Evolutionary conservation across 2,797 vertebrate species (phyloP), one percentile per base, ranked within the genome.

Genomic region (Poeciliopsis paucimaculata): DNA sequence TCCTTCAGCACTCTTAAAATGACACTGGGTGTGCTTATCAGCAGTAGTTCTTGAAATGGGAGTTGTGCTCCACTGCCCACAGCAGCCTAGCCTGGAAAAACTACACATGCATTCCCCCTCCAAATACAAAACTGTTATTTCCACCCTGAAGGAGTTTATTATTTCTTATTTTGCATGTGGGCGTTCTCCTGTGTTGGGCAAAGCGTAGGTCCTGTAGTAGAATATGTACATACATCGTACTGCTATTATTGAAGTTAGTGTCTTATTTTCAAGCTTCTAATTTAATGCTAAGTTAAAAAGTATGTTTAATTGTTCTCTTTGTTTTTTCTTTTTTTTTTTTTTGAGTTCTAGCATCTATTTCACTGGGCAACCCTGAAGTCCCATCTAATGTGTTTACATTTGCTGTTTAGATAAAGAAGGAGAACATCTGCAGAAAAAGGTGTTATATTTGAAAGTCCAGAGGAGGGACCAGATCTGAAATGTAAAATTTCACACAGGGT

Each of bases 401-500:
- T 66, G 46, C 23, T 28, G 11, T 28, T 11, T 36, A 20, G 26
- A 18, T 51, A 2, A 2, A 43, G 8, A 77, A 31, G 26, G 34
- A 41, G 41, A 62, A 28, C 3, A 18, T 41, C 26, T 39, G 2
- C 15, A 28, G 11, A 26, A 68, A 20, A n/a, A 7, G 20, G n/a
- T 51, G 4, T 39, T 26, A 26, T 64, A 18, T 64, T 68, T 34
- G 8, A 16, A 51, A 45, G 64, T 72, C 16, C 36, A 73, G 41
- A 41, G 60, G 82, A 45, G 9, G 75, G n/a, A 45, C 45, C 28
- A 77, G 79, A 73, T 77, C 80, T 51, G 4, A 80, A 81, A 76
- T 84, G 77, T 81, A 73, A 85, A 86, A 87, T 85, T 75, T 83
- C 86, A 85, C 55, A n/a, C 72, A 28, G 89, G 86, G 89, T 83